Conservation (phyloP, 1,140 invertebrate species). For the Gryllus bimaculatus region DNA sequence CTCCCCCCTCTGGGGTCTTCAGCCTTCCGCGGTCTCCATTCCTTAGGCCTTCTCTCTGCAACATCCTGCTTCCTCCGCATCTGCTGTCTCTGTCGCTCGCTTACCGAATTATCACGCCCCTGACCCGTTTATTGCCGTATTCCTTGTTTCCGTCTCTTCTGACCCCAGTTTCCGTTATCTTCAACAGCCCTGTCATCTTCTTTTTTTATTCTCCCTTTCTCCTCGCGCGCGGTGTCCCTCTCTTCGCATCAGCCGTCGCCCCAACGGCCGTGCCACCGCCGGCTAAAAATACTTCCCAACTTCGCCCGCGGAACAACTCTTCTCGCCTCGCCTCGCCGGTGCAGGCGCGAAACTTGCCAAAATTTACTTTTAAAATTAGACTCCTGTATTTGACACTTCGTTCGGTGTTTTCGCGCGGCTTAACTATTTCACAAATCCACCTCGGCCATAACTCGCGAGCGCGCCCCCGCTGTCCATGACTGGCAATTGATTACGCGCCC, state of each 20-base stretch:
- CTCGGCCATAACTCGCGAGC: not conserved
- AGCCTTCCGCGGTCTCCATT: no score
- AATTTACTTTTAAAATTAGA: constrained; percentile 2
- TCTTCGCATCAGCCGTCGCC: not conserved
- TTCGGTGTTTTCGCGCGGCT: not conserved
- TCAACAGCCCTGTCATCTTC: not conserved
- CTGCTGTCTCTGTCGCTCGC: not conserved
- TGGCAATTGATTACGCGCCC: not conserved
- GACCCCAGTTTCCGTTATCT: no score
- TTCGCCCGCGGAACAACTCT: not conserved
- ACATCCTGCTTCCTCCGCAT: no score
- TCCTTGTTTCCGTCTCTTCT: no score
- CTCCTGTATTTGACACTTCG: not conserved
- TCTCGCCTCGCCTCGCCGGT: not conserved
- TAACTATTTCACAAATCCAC: not conserved
- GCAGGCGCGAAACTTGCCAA: not conserved
- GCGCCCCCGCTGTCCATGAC: not conserved
- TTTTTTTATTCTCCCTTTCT: not conserved
- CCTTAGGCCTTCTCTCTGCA: no score
- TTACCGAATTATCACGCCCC: not conserved
- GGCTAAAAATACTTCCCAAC: not conserved
- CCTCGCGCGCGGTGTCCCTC: no score
- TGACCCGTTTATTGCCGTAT: no score
- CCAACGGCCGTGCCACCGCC: no score
- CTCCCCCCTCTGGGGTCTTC: no score